Percentiles rank a stretch among this genome's conserved stretches.
Conservation (phyloP, 2,888 invertebrate genomes). For the Athripsodes cinereus region DNA sequence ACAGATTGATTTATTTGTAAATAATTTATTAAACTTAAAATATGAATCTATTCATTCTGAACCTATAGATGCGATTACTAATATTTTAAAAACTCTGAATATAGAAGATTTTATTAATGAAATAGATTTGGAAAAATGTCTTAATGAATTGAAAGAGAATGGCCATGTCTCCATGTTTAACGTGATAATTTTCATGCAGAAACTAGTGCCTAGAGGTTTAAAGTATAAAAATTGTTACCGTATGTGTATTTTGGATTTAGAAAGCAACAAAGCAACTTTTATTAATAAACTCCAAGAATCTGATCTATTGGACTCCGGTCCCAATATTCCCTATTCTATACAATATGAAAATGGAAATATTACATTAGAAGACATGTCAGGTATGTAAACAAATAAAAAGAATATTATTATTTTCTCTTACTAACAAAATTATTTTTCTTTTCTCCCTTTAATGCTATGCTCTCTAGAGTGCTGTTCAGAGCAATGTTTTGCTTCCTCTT, state of each 20-base stretch:
- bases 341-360: constrained; percentile 37
- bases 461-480: too few relatives aligned
- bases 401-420: constrained; percentile 53
- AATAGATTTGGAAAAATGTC: constrained; percentile 15
- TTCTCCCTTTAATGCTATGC: too few relatives aligned
- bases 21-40: not conserved
- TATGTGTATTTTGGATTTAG: constrained; percentile 40
- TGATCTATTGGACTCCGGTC: constrained; percentile 39
- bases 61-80: not conserved
- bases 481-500: too few relatives aligned
- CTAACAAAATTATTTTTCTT: too few relatives aligned
- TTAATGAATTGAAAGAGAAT: constrained; percentile 30
- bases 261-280: constrained; percentile 39
- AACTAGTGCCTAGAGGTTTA: constrained; percentile 41
- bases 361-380: constrained; percentile 37
- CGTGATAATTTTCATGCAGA: constrained; percentile 30
- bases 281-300: constrained; percentile 41
- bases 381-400: constrained; percentile 33
- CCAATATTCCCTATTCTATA: constrained; percentile 47
- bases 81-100: not conserved
- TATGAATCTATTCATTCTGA: not conserved
- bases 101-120: not conserved
- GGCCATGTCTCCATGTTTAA: constrained; percentile 31
- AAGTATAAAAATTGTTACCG: constrained; percentile 36
- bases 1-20: not conserved